Conservation (phyloP, 2,888 invertebrate species). For the Tipula helvola region DNA sequence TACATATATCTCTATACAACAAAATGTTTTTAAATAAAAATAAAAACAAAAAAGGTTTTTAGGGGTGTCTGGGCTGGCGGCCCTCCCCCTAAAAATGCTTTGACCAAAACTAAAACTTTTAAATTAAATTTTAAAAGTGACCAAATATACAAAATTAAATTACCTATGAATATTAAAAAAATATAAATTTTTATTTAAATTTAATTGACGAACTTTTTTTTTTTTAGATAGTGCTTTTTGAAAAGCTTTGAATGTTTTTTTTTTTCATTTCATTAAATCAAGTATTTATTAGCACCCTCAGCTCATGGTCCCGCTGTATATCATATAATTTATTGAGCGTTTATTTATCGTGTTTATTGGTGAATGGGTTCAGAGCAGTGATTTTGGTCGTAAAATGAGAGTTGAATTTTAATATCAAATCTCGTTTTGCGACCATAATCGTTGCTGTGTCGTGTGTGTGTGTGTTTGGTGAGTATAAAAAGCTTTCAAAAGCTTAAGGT, state of each 20-base stretch:
- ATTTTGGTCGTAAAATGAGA: too few relatives aligned
- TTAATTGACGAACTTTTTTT: background rate
- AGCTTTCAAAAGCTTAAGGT: background rate
- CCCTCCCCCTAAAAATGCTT: background rate
- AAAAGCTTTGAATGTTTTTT: background rate
- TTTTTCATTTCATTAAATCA: background rate
- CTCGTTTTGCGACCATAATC: too few relatives aligned
- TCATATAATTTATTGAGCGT: background rate
- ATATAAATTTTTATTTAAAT: background rate
- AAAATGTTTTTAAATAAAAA: background rate
- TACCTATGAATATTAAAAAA: background rate
- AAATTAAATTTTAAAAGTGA: background rate
- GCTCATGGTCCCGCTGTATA: background rate
- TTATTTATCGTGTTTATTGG: background rate
- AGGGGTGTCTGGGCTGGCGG: too few relatives aligned
- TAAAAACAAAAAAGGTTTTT: background rate
- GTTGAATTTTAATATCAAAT: too few relatives aligned
- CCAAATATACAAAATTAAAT: background rate
- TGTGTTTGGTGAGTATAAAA: background rate
- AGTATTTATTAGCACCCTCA: background rate
- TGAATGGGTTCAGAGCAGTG: background rate
- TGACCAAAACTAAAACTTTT: background rate
- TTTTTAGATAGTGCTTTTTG: background rate
- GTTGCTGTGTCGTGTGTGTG: background rate
- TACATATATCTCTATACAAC: background rate